Conservation (phyloP, 2,888 invertebrate species). For the Lymantria dispar region DNA sequence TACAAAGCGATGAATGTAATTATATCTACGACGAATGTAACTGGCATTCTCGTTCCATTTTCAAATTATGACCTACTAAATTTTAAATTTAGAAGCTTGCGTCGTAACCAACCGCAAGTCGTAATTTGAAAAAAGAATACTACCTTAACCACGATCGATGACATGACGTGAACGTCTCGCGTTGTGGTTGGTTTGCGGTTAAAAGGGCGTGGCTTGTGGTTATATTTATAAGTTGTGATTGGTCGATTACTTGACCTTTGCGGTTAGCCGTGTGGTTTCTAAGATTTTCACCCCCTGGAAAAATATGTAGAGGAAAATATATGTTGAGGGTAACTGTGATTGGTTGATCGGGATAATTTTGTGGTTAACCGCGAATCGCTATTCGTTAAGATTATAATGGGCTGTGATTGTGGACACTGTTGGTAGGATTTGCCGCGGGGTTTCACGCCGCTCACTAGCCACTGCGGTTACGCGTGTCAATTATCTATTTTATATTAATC, state of each 20-base stretch:
- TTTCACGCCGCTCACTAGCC: conserved; percentile 35
- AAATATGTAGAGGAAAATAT: conserved; percentile 78
- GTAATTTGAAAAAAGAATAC: conserved; percentile 64
- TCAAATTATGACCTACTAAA: conserved; percentile 6
- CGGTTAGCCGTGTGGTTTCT: conserved; percentile 84
- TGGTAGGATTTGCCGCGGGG: conserved; percentile 59
- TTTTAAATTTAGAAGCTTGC: conserved; percentile 28
- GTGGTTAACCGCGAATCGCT: conserved; percentile 77
- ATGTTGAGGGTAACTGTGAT: conserved; percentile 57
- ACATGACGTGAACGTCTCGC: conserved; percentile 73
- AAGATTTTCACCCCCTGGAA: conserved; percentile 80
- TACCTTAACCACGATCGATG: conserved; percentile 66
- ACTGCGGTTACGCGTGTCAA: conserved; percentile 33
- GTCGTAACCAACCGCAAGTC: conserved; percentile 38
- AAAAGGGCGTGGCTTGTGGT: conserved; percentile 84
- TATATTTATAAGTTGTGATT: conserved; percentile 82
- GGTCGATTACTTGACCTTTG: conserved; percentile 83
- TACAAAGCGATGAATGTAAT: background rate
- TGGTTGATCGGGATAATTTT: conserved; percentile 69
- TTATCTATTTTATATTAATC: conserved; percentile 33
- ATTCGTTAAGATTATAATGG: conserved; percentile 80
- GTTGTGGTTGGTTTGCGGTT: conserved; percentile 85
- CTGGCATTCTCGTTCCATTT: conserved; percentile 10
- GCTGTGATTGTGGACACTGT: conserved; percentile 49
- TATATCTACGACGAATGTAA: conserved; percentile 8